Evolutionary conservation across 2,888 invertebrate genomes (phyloP), one percentile per base, ranked within the genome.

Genomic region (Dyspetes luteomarginatus): DNA sequence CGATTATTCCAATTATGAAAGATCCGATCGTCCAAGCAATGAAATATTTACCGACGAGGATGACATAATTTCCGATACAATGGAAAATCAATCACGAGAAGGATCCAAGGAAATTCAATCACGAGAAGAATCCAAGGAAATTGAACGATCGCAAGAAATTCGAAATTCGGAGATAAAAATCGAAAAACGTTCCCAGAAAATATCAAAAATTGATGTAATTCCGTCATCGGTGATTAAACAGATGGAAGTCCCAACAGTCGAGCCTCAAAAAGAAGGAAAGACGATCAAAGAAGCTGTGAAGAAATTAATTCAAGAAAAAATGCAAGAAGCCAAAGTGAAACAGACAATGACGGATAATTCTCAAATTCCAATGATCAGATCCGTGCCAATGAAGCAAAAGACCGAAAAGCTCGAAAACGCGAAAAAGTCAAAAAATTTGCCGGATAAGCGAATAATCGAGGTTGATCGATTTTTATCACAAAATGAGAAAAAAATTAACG

Each of bases 341-440:
- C 56, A 69, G 30, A 75, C 36, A 2, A 17, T 22, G 7, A 65
- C 26, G 28, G 76, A 52, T 15, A 17, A 58, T 22, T 17, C 56
- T 65, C 67, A 80, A 78, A 19, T 28, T 67, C 1, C 55, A 26
- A 19, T 65, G 68, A 75, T 17, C 52, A 83, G 22, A 69, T 78
- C 48, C 75, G 83, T 64, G 81, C 75, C 69, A 81, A 85, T 83
- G 30, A 87, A 56, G 45, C 72, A 19, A 71, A 88, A 88, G 62
- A 82, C 82, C 50, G 85, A 74, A 52, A 85, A 82, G 67, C 84
- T 36, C 85, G 89, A 87, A 50, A 69, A n/a, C 75, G 56, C 84
- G 30, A 87, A 78, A 68, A 87, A 64, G 75, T 22, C 55, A 2
- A 78, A 55, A 55, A 5, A 15, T 0, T 4, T 9, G 0, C 0